A percentile compares a stretch with the other conserved stretches of the same genome.
These are phyloP conservation scores for Gnathochromis pfefferi DNA, from an alignment of 2,113 vertebrate species.

Conservation along the genomic window DNA sequence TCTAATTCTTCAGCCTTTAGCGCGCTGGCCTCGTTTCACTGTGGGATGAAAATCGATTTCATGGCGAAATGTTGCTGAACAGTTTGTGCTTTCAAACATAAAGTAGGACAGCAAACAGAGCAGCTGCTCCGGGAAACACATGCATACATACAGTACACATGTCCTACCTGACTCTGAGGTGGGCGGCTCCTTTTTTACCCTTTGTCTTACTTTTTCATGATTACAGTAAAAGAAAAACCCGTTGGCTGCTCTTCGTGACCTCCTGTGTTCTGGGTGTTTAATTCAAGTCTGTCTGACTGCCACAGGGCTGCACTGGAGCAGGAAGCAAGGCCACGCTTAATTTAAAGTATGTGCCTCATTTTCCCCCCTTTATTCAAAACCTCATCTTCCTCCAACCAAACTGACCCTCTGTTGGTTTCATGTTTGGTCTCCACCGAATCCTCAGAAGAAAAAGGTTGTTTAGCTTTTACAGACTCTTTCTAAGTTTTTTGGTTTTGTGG, in stretches of 20 bases:
- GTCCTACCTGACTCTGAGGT: neutral
- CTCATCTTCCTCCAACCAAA: neutral
- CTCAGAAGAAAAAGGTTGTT: rapidly evolving
- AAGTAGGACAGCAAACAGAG: constrained; percentile 1
- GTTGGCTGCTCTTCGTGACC: neutral
- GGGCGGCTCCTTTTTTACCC: neutral
- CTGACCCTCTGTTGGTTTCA: neutral
- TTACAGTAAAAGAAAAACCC: neutral
- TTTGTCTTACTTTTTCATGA: neutral
- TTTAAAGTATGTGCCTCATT: neutral
- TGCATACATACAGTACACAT: neutral
- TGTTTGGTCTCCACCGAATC: neutral
- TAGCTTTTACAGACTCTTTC: neutral
- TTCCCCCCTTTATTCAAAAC: neutral
- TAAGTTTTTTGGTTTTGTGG: neutral
- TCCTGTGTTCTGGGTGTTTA: neutral
- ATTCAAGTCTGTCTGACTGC: neutral
- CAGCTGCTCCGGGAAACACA: neutral
- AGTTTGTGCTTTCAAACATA: neutral
- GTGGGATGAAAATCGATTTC: neutral
- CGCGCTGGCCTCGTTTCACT: constrained; percentile 35
- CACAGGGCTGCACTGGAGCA: neutral
- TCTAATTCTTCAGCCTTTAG: constrained; percentile 24
- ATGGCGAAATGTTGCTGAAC: neutral
- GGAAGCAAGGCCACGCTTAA: neutral